Base-by-base conservation (phyloP, 1,140 invertebrate species). In the Steinernema feltiae region DNA sequence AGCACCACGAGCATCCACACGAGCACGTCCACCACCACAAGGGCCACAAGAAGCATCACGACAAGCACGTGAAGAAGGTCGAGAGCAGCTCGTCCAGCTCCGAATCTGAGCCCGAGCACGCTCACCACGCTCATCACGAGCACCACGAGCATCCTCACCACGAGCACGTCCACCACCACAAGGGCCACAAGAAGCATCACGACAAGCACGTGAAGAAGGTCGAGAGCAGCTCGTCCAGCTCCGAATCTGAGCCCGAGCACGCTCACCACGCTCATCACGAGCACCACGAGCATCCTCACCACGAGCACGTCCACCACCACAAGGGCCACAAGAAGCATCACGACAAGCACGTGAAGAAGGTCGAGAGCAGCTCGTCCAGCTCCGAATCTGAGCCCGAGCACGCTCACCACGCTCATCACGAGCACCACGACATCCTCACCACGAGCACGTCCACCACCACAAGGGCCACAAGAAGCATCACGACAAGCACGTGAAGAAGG, bases 201-300 rank as follows among this genome's bases (percentile, higher is more conserved):
- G n/a, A n/a, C n/a, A n/a, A n/a, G n/a, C n/a, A n/a, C n/a, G n/a
- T n/a, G n/a, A n/a, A n/a, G n/a, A n/a, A n/a, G n/a, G n/a, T n/a
- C n/a, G n/a, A n/a, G n/a, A n/a, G n/a, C n/a, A n/a, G n/a, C n/a
- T n/a, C n/a, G n/a, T n/a, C n/a, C n/a, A n/a, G n/a, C 24, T 63
- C 53, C 3, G 53, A 63, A 63, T 63, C 53, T 63, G 53, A 63
- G 53, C 53, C 53, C 53, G 53, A 41, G 35, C n/a, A n/a, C n/a
- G 35, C 18, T 7, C 35, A 41, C 35, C 7, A 41, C 7, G 35
- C 35, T 18, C 35, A 41, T n/a, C n/a, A n/a, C n/a, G n/a, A n/a
- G n/a, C n/a, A n/a, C n/a, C n/a, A n/a, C n/a, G n/a, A n/a, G n/a
- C n/a, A n/a, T n/a, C n/a, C n/a, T n/a, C n/a, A n/a, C n/a, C n/a